A percentile compares a stretch with the other conserved stretches of the same genome.
These are phyloP conservation scores for Drosophila cognata DNA, from an alignment of 2,888 invertebrate species.

Conservation along the genomic window DNA sequence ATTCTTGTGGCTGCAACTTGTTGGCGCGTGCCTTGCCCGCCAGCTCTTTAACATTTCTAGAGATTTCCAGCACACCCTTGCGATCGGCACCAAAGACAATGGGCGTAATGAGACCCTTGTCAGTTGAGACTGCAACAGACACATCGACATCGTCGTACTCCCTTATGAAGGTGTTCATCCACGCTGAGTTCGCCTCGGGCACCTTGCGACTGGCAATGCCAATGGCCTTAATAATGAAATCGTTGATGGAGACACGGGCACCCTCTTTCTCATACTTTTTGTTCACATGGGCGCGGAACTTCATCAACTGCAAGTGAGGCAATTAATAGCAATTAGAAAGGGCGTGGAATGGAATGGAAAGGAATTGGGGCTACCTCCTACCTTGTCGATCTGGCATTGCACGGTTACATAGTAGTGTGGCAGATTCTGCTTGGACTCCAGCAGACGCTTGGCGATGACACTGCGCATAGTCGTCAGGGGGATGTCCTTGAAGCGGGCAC, in stretches of 20 bases:
- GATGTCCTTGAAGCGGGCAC: slow-evolving; percentile 88
- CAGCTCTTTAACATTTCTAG: slow-evolving; percentile 90
- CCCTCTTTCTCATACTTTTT: slow-evolving; percentile 91
- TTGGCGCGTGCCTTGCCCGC: slow-evolving; percentile 95
- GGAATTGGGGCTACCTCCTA: slow-evolving; percentile 83
- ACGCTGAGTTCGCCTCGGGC: slow-evolving; percentile 97
- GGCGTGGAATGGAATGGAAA: not conserved
- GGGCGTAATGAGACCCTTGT: slow-evolving; percentile 97
- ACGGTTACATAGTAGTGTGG: slow-evolving; percentile 98
- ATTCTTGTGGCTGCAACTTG: slow-evolving; percentile 96
- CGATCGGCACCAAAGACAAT: slow-evolving; percentile 96
- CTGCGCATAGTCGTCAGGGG: slow-evolving; percentile 93
- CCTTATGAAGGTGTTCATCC: slow-evolving; percentile 96
- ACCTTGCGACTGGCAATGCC: slow-evolving; percentile 95
- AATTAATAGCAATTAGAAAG: not conserved
- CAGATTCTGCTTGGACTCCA: slow-evolving; percentile 95
- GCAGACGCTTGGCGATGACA: slow-evolving; percentile 94
- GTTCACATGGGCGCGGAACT: slow-evolving; percentile 92
- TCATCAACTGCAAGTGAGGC: slow-evolving; percentile 84
- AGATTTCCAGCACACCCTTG: slow-evolving; percentile 94
- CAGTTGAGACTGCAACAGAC: slow-evolving; percentile 98
- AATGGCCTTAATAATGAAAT: slow-evolving; percentile 97
- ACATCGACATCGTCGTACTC: slow-evolving; percentile 97
- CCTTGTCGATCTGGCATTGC: slow-evolving; percentile 93
- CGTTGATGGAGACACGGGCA: slow-evolving; percentile 96